These are phyloP conservation scores for Ischnus inquisitorius DNA, from an alignment of 2,888 invertebrate genomes.

Conservation along the genomic window DNA sequence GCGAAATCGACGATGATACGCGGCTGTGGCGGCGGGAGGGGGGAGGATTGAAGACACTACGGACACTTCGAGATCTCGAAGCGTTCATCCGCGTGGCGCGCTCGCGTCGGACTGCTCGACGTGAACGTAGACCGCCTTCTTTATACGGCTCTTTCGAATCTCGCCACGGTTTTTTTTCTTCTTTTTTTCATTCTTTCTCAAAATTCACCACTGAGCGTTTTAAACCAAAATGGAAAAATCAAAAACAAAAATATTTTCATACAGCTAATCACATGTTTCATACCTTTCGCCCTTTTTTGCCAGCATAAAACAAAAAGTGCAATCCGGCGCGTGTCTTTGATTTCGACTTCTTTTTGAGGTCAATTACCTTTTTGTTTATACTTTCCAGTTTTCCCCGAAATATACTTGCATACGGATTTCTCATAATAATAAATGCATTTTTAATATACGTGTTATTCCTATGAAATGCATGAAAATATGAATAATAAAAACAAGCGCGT, in stretches of 20 bases:
- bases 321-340: too few relatives aligned
- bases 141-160: not conserved
- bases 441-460: not conserved
- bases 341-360: too few relatives aligned
- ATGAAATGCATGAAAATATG: not conserved
- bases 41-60: conserved; percentile 6
- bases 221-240: too few relatives aligned
- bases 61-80: not conserved
- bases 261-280: too few relatives aligned
- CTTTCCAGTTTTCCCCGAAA: not conserved
- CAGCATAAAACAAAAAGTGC: too few relatives aligned
- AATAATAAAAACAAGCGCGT: conserved; percentile 6
- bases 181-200: not conserved
- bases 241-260: too few relatives aligned
- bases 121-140: not conserved
- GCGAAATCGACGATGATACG: conserved; percentile 58
- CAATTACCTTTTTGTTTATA: not conserved
- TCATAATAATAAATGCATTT: too few relatives aligned
- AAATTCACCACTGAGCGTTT: not conserved
- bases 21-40: conserved; percentile 7
- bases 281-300: too few relatives aligned
- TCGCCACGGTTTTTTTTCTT: not conserved
- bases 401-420: not conserved
- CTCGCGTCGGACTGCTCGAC: conserved; percentile 7
- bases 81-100: conserved; percentile 2